These are phyloP conservation scores for Schlechtendalia chinensis DNA, from an alignment of 1,140 invertebrate species.

Conservation along the genomic window DNA sequence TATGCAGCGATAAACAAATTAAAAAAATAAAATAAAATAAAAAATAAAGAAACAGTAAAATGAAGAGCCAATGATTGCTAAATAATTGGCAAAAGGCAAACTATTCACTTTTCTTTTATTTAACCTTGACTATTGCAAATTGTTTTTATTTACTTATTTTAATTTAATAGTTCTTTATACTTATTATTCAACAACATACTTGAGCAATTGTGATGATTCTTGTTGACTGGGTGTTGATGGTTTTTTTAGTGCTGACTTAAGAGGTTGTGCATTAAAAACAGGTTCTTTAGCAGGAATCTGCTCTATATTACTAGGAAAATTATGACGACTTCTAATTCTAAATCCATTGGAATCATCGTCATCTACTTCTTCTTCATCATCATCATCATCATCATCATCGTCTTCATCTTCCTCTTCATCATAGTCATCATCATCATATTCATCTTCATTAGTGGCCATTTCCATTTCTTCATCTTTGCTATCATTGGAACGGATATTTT, in stretches of 20 bases:
- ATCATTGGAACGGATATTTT: conserved; percentile 32
- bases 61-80: conserved; percentile 38
- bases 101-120: conserved; percentile 32
- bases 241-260: conserved; percentile 90
- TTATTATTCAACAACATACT: conserved; percentile 31
- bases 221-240: conserved; percentile 66
- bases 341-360: conserved; percentile 59
- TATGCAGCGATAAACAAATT: conserved; percentile 52
- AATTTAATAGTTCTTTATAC: conserved; percentile 10
- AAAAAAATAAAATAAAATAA: conserved; percentile 37
- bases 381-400: conserved; percentile 55
- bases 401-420: conserved; percentile 48
- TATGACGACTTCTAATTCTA: conserved; percentile 56
- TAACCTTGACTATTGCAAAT: conserved; percentile 40
- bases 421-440: conserved; percentile 47
- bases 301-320: conserved; percentile 70
- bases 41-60: conserved; percentile 35
- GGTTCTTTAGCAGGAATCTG: conserved; percentile 88
- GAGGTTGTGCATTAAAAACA: conserved; percentile 78
- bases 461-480: conserved; percentile 30
- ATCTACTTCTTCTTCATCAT: conserved; percentile 61
- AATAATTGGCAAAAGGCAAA: conserved; percentile 44
- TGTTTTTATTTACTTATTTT: conserved; percentile 24
- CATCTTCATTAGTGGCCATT: conserved; percentile 38
- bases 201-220: conserved; percentile 36